Base-by-base conservation (phyloP, 2,888 invertebrate species). In the Acleris literana region DNA sequence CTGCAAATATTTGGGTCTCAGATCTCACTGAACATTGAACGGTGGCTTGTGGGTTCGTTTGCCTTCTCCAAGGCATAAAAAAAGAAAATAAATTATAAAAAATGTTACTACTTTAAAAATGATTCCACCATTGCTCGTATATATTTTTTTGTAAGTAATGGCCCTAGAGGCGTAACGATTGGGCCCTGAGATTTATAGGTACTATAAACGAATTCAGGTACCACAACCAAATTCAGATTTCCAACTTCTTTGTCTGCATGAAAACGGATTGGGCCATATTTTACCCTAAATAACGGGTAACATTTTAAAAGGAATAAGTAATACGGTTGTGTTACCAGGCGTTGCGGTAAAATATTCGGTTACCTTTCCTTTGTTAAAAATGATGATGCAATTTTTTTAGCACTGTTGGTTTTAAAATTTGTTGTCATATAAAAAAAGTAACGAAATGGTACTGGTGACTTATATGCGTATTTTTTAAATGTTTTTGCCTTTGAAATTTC, bases 341-440 rank as follows among this genome's bases (percentile, higher is more conserved):
- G 46, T 22, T 9, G 22, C 5, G 46, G 56, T 29, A 17, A 57
- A 44, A 44, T 57, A 46, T 57, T 57, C 46, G 25, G 25, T 57
- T 57, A 57, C n/a, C 22, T 44, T 46, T 44, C 17, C 22, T 17
- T 25, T 11, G 43, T 11, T 39, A 39, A 39, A 13, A 22, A 43
- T 44, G 44, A 44, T 22, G 56, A 22, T n/a, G 56, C 39, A 6
- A 20, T 53, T 17, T 49, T n/a, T 43, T 44, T 22, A 44, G 43
- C 20, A 16, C 1, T 20, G 43, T 39, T 18, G 3, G 20, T 20
- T 39, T 20, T 20, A 3, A 11, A 20, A 51, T 5, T 51, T 3
- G 7, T 6, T 29, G 13, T 54, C 20, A 13, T 1, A 9, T 18
- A 48, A n/a, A n/a, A n/a, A n/a, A n/a, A 48, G 17, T 49, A 13